Base-by-base conservation (phyloP, 2,797 vertebrate species). In the Pterois miles region DNA sequence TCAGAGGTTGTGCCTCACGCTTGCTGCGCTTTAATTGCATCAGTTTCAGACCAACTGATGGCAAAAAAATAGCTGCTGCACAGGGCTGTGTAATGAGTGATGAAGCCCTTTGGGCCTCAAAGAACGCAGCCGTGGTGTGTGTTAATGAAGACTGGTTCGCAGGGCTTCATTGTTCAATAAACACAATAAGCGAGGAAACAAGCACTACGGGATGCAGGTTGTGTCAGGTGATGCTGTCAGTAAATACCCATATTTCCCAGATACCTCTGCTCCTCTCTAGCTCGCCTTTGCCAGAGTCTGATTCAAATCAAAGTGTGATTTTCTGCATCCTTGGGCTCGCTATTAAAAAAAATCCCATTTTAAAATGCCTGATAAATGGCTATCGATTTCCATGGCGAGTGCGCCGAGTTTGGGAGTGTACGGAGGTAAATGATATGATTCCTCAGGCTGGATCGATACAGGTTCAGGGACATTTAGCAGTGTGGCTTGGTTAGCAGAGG, bases 381-480 rank as follows among this genome's bases (percentile, higher is more conserved):
- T 89, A 90, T 91, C 73, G 92, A 93, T 94, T 82, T 75, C 65
- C 75, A 65, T 40, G 71, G 56, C 0, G 27, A 80, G 82, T 77
- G 82, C 63, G 86, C 60, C 0, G 81, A 78, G 64, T 82, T 74
- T 8, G 50, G 66, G 80, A 86, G 89, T 73, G 76, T 81, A 53
- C 52, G 31, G 80, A 82, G 82, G 83, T 78, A 87, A 89, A 92
- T 89, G 80, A 90, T 88, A 91, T 73, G 86, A 89, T 89, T 92
- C 86, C 86, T 86, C 77, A 23, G 76, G 74, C 78, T 8, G 64
- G 88, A 91, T 93, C 91, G 11, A 93, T 93, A 57, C 66, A 8
- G 34, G 80, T 87, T 83, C 83, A 79, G 69, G 79, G 87, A 89
- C 83, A 48, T 89, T 88, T 87, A 88, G 79, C 65, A 5, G 63